phyloP scores from a whole-genome alignment of 1,140 invertebrate genomes.

The Rhynchophorus ferrugineus region DNA sequence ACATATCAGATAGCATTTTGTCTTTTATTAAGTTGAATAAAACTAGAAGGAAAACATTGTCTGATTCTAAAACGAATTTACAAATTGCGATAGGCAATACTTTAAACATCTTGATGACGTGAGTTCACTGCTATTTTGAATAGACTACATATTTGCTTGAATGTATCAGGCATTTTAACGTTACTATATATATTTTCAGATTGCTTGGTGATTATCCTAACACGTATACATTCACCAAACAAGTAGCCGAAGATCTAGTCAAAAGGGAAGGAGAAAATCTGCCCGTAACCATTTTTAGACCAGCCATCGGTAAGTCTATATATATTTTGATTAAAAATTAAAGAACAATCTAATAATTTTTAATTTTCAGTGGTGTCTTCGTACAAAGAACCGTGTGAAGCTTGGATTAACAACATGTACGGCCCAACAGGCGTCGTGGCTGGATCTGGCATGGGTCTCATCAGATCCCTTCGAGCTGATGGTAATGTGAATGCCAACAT shows the following conservation, averaged over 20 bases:
- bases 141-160: too few species aligned
- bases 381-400: constrained; percentile 63
- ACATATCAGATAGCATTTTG: too few species aligned
- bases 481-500: constrained; percentile 62
- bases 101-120: too few species aligned
- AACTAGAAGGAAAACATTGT: too few species aligned
- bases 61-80: too few species aligned
- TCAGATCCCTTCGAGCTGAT: constrained; percentile 62
- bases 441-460: constrained; percentile 56
- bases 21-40: too few species aligned
- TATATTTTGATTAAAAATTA: background rate
- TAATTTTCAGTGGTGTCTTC: constrained; percentile 65
- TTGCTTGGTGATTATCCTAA: constrained; percentile 72
- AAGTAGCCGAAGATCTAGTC: constrained; percentile 67
- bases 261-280: constrained; percentile 56
- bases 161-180: too few species aligned
- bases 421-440: constrained; percentile 64
- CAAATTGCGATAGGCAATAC: too few species aligned
- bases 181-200: constrained; percentile 45
- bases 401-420: constrained; percentile 90
- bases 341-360: background rate
- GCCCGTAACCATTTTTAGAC: constrained; percentile 65
- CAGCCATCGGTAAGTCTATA: constrained; percentile 57
- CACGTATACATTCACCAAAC: constrained; percentile 80
- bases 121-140: too few species aligned